A percentile compares a stretch with the other conserved stretches of the same genome.
phyloP scores from a whole-genome alignment of 1,140 invertebrate species.

The Ips nitidus region DNA sequence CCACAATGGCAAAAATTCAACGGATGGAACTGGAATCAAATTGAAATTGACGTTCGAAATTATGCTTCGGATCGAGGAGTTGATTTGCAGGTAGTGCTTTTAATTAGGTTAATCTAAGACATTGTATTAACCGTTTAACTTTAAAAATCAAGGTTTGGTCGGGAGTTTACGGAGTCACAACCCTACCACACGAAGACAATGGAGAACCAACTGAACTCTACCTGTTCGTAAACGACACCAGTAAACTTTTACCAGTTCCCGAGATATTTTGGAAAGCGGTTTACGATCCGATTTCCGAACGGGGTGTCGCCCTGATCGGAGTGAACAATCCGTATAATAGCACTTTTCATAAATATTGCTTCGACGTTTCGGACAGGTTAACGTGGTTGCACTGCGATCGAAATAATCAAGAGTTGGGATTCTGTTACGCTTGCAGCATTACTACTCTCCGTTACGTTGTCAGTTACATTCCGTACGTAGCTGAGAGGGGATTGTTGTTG shows the following conservation, averaged over 20 bases:
- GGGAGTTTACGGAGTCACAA: conserved; percentile 55
- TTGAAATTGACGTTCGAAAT: conserved; percentile 54
- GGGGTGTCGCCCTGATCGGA: conserved; percentile 62
- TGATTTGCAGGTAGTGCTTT: conserved; percentile 44
- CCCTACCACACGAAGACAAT: conserved; percentile 53
- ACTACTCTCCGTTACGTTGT: conserved; percentile 60
- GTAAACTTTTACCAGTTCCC: conserved; percentile 58
- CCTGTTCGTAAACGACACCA: conserved; percentile 51
- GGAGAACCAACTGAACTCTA: conserved; percentile 53
- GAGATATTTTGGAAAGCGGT: conserved; percentile 64
- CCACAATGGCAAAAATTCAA: conserved; percentile 63
- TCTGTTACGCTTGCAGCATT: conserved; percentile 67
- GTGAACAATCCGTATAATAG: conserved; percentile 65
- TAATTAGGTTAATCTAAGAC: not conserved
- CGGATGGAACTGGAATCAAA: conserved; percentile 57
- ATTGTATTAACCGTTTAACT: not conserved
- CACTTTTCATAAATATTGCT: conserved; percentile 56
- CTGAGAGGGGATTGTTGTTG: conserved; percentile 22
- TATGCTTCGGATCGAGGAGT: conserved; percentile 45
- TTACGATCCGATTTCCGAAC: conserved; percentile 56
- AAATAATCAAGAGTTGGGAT: conserved; percentile 53
- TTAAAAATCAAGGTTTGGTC: not conserved
- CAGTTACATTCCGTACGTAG: conserved; percentile 52
- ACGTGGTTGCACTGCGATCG: conserved; percentile 55
- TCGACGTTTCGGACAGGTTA: conserved; percentile 57